Base-by-base conservation (phyloP, 2,888 invertebrate species). In the Drepana falcataria region DNA sequence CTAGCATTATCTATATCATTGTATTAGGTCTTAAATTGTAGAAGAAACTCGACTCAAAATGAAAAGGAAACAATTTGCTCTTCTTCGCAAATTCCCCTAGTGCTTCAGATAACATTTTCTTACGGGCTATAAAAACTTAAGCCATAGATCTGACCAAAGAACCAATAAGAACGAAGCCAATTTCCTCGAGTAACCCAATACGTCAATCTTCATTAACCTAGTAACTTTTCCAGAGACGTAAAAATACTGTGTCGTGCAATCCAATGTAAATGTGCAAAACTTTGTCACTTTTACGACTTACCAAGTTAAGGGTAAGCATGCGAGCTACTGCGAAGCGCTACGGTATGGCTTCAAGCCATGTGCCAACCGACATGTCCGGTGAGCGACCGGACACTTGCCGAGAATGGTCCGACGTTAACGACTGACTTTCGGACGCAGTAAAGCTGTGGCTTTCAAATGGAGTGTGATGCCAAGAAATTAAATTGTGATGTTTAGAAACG, bases 321-420 rank as follows among this genome's bases (percentile, higher is more conserved):
- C 7, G 40, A 51, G 6, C n/a, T 51, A 34, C 35, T 2, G 40
- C 3, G 33, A 33, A 33, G 48, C 6, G 44, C 6, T 33, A n/a
- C 21, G 33, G 40, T 2, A 34, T 3, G 33, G 33, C 7, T 7
- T 7, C 34, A 48, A 48, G 7, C 61, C 57, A 57, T 55, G 59
- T 64, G 70, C 61, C 63, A 61, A 65, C 59, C 56, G 53, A 62
- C 53, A 55, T 63, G 53, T 54, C 60, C 49, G 49, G 48, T 48
- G 35, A 2, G 21, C 1, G 6, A 41, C 48, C 51, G 48, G 35
- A 48, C 54, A 53, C 47, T 52, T 56, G 48, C 54, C 2, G 9
- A 3, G 37, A 37, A 37, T 37, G 37, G 37, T 37, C 37, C 37
- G 37, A 51, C 58, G 35, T 58, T 55, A 34, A 51, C 34, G 41